Evolutionary conservation across 2,888 invertebrate genomes (phyloP).

Genomic region (Artemia sinica): DNA sequence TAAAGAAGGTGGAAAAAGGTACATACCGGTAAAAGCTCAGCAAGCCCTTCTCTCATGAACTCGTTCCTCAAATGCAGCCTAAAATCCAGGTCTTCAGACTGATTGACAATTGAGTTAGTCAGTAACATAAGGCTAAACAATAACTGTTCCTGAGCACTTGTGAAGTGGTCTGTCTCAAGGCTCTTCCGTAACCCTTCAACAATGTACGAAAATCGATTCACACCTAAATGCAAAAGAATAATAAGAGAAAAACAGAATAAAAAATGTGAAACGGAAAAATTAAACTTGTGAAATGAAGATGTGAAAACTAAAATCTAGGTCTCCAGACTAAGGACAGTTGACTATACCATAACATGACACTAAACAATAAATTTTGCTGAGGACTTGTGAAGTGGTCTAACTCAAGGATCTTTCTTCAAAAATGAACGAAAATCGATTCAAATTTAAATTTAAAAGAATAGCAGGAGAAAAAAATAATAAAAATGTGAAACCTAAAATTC

Average conservation of each 20-base stretch:
- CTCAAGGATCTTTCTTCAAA: no score
- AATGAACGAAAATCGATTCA: no score
- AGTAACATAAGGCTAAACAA: slow-evolving; percentile 35
- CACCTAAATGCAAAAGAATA: slow-evolving; percentile 28
- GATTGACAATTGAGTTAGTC: slow-evolving; percentile 71
- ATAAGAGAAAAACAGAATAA: no score
- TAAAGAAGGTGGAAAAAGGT: slow-evolving; percentile 14
- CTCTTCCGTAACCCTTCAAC: slow-evolving; percentile 4
- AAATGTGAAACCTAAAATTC: slow-evolving; percentile 66
- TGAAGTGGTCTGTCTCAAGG: not conserved
- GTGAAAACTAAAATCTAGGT: no score
- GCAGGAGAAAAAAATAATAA: no score
- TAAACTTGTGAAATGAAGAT: no score
- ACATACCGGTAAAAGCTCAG: slow-evolving; percentile 49
- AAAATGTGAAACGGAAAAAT: no score
- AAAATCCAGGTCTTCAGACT: slow-evolving; percentile 79
- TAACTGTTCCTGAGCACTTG: not conserved
- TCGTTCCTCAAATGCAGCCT: slow-evolving; percentile 83
- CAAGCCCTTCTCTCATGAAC: slow-evolving; percentile 82
- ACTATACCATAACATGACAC: no score
- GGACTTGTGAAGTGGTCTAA: no score
- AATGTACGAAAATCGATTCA: slow-evolving; percentile 14
- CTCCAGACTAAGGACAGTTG: no score
- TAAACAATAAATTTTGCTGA: no score
- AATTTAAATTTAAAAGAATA: slow-evolving; percentile 3